Base-by-base conservation (phyloP, 2,797 vertebrate genomes). In the Tenualosa thibaudeaui region DNA sequence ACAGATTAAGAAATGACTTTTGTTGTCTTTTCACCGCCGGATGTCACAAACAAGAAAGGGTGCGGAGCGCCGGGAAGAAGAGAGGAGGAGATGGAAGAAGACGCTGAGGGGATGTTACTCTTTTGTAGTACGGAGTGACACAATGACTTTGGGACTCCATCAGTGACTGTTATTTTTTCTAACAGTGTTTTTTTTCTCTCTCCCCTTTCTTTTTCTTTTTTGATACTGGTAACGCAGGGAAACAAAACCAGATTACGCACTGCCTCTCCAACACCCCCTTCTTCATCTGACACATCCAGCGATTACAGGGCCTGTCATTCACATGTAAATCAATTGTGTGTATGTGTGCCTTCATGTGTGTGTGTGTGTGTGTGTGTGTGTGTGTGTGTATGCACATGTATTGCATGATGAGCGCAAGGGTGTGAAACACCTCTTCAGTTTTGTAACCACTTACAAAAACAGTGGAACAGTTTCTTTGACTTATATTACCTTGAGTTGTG, bases 61-160 rank as follows among this genome's bases (percentile, higher is more conserved):
- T 90, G 92, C 85, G 93, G 92, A 93, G 90, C 89, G 92, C 84
- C 93, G 92, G 89, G 88, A 65, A 51, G 84, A 88, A 82, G 85
- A 87, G 81, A 90, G 89, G 86, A 91, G 91, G 88, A 90, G 90
- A 89, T 89, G 87, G 88, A 81, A 85, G 65, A 54, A 51, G 87
- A 87, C 85, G 88, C 89, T 87, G 91, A 93, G 93, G 93, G 92
- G 93, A 93, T 93, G 94, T 91, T 89, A 92, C 22, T 92, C 93
- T 95, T 95, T 95, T 89, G 87, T 94, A 95, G 93, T 87, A 10
- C 91, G 92, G 93, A 94, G 93, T 94, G 94, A 95, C 95, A 96
- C 95, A 95, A 96, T 94, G 94, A 95, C 94, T 95, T 95, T 94
- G 93, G 95, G 94, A 96, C 93, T 95, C 93, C 88, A n/a, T 78